A percentile compares a stretch with the other conserved stretches of the same genome.
Conservation (phyloP, 2,113 vertebrate species). For the Morphnarchus princeps region DNA sequence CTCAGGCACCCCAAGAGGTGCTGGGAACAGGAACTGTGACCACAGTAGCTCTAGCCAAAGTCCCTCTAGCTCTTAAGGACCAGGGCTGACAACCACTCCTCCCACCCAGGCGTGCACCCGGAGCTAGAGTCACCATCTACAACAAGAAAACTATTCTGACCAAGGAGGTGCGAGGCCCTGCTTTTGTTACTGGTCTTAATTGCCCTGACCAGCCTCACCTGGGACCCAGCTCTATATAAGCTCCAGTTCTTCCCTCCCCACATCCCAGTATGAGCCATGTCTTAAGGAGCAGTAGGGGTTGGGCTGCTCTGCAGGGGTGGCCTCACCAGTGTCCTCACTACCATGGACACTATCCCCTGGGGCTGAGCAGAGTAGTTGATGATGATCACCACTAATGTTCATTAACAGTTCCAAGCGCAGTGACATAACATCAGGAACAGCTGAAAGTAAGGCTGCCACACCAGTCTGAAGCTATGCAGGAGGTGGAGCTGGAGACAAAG, state of each 20-base stretch:
- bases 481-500: neutral
- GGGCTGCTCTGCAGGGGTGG: neutral
- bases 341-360: rapidly evolving
- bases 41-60: neutral
- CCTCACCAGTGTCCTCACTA: rapidly evolving
- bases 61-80: rapidly evolving
- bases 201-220: neutral
- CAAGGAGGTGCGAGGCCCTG: rapidly evolving
- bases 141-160: rapidly evolving
- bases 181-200: neutral
- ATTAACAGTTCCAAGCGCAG: rapidly evolving
- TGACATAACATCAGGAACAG: rapidly evolving
- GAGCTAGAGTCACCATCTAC: rapidly evolving
- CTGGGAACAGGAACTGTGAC: rapidly evolving
- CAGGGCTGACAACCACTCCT: rapidly evolving
- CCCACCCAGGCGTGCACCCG: rapidly evolving
- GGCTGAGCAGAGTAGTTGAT: neutral
- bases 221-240: neutral
- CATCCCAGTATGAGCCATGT: rapidly evolving
- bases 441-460: rapidly evolving
- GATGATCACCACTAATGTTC: neutral
- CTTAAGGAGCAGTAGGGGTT: rapidly evolving
- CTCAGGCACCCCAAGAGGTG: rapidly evolving
- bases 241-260: rapidly evolving
- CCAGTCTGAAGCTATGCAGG: rapidly evolving